phyloP scores from a whole-genome alignment of 2,797 vertebrate genomes.

The Siniperca undulata region DNA sequence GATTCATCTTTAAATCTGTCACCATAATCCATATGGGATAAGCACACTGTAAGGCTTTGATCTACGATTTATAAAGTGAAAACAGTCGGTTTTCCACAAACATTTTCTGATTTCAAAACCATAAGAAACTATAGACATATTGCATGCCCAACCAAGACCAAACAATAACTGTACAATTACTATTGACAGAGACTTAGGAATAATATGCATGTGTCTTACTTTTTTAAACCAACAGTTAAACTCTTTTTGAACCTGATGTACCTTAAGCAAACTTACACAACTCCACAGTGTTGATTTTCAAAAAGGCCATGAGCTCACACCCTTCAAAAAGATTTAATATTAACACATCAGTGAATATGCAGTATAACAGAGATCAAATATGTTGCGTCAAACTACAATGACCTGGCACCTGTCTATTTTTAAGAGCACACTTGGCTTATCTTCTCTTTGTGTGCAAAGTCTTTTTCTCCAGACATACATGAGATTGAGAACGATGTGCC shows the following conservation, averaged over 20 bases:
- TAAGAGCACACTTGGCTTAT: not conserved
- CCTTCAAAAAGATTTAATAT: conserved; percentile 40
- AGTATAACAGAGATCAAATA: conserved; percentile 2
- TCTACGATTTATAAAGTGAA: not conserved
- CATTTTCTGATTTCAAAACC: not conserved
- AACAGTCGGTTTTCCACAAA: not conserved
- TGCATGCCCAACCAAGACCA: not conserved
- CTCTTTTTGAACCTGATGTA: conserved; percentile 11
- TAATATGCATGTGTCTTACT: not conserved
- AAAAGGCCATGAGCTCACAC: conserved; percentile 27
- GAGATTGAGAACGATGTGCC: not conserved
- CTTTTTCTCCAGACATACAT: not conserved
- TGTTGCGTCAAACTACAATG: conserved; percentile 34
- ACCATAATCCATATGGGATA: not conserved
- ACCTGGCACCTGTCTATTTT: not conserved
- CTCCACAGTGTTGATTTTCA: conserved; percentile 14
- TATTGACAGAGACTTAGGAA: not conserved
- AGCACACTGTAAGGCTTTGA: not conserved
- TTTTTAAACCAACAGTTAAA: conserved; percentile 5
- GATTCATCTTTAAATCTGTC: not conserved
- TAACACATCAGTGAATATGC: conserved; percentile 26
- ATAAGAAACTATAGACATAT: not conserved
- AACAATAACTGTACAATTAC: not conserved
- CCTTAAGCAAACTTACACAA: not conserved
- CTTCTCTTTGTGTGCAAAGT: too few species aligned